Evolutionary conservation across 2,113 vertebrate genomes (phyloP), one percentile per base, ranked within the genome.

Genomic region (Rana temporaria): DNA sequence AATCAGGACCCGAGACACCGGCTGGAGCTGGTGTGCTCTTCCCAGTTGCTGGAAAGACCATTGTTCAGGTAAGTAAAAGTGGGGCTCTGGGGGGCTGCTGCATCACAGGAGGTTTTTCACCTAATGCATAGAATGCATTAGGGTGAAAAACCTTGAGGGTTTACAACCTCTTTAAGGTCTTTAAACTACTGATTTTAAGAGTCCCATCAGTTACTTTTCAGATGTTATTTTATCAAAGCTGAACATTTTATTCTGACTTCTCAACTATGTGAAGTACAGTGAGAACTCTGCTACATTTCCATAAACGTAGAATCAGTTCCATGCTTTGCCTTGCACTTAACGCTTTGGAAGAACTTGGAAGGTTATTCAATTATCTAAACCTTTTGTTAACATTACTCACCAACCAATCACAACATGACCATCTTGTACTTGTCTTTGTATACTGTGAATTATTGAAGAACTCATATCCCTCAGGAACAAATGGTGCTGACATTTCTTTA

Each of bases 331-430:
- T 17, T 52, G n/a, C 63, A 38, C 53, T 75, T 74, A 34, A 82
- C 52, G 42, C 60, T 30, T 42, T 56, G 55, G 52, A 78, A 63
- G 20, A 56, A 55, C 48, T 75, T 75, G 62, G 52, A 74, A 16
- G 70, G 30, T 56, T 82, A 66, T 55, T 65, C 74, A 66, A 52
- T n/a, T n/a, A n/a, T 30, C 79, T 66, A 74, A 82, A 66, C 53
- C 78, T 56, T 69, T 42, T 82, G 71, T 82, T 82, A 82, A 82
- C 63, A 75, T 82, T 75, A 75, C 14, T 59, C 53, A 55, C 52
- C 26, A 20, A 12, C 32, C 60, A 59, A 65, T 82, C 26, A 20
- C 26, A 81, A 38, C 57, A 65, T 56, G 52, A 22, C 55, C 71
- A 67, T 82, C 53, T 42, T 20, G 20, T 55, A 53, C 32, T 34